Evolutionary conservation across 2,888 invertebrate genomes (phyloP), one percentile per base, ranked within the genome.

Genomic region (Diaphora mendica): DNA sequence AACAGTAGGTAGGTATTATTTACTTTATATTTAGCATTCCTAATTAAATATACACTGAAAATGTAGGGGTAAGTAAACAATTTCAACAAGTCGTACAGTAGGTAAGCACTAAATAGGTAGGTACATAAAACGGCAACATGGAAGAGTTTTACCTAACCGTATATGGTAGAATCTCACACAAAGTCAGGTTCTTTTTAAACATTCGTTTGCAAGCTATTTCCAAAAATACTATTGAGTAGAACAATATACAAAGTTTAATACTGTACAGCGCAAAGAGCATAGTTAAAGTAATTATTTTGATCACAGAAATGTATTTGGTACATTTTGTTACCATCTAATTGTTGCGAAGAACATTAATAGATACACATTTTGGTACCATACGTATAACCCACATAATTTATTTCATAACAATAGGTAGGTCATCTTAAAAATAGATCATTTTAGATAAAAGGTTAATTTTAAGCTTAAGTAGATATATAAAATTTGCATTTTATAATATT

Each of bases 321-420:
- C 65, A 70, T 33, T 64, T 20, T n/a, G n/a, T n/a, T n/a, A n/a
- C n/a, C n/a, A n/a, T n/a, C n/a, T n/a, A n/a, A n/a, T n/a, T n/a
- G n/a, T n/a, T n/a, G n/a, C n/a, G n/a, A n/a, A n/a, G n/a, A n/a
- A n/a, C n/a, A n/a, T n/a, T n/a, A n/a, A n/a, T n/a, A n/a, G 71
- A 66, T 78, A 73, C 72, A 71, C 65, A 71, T 76, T 82, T 85
- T 82, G 81, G 85, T 85, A 77, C 79, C 83, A 81, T 78, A 83
- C 51, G 23, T 55, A 55, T 79, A 83, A 79, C 79, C 81, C 74
- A 70, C 77, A 73, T 74, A 51, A 75, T 76, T 83, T 67, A 76
- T 65, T 70, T 73, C 59, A 67, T 76, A 78, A 62, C 69, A 44
- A 59, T 62, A 77, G n/a, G n/a, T n/a, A n/a, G n/a, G n/a, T n/a